A percentile compares a stretch with the other conserved stretches of the same genome.
Evolutionary conservation across 37 sponge, comb jelly and placozoan species (phyloP).

Genomic region (Oopsacas minuta): DNA sequence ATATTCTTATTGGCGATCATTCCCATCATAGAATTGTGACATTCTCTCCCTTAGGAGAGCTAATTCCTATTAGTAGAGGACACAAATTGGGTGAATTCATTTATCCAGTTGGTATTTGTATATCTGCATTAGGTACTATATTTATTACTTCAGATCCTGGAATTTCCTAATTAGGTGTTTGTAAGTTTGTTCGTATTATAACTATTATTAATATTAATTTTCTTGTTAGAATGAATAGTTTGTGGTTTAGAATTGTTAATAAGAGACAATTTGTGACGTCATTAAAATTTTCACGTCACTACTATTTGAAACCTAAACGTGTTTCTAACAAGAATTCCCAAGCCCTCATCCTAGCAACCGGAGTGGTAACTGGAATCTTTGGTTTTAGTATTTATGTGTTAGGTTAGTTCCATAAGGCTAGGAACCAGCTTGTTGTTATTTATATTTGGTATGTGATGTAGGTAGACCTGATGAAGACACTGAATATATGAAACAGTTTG

Average conservation of each 20-base stretch:
- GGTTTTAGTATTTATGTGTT: neutral
- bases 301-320: neutral
- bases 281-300: neutral
- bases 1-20: too few relatives aligned
- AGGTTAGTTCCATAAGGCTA: neutral
- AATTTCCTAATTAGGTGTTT: too few relatives aligned
- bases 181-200: too few relatives aligned
- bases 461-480: slow-evolving; percentile 7
- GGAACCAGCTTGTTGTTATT: neutral
- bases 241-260: neutral
- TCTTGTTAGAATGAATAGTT: neutral
- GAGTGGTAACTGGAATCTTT: neutral
- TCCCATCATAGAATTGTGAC: too few relatives aligned
- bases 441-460: neutral
- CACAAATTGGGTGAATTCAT: too few relatives aligned
- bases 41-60: too few relatives aligned
- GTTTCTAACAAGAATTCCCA: neutral
- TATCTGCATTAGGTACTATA: too few relatives aligned
- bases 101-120: too few relatives aligned
- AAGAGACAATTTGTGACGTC: neutral
- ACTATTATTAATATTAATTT: too few relatives aligned
- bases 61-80: too few relatives aligned
- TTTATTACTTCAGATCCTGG: too few relatives aligned
- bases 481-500: slow-evolving; percentile 4
- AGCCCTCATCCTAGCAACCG: neutral